Base-by-base conservation (phyloP, 2,888 invertebrate species). In the Cylindroiulus punctatus region DNA sequence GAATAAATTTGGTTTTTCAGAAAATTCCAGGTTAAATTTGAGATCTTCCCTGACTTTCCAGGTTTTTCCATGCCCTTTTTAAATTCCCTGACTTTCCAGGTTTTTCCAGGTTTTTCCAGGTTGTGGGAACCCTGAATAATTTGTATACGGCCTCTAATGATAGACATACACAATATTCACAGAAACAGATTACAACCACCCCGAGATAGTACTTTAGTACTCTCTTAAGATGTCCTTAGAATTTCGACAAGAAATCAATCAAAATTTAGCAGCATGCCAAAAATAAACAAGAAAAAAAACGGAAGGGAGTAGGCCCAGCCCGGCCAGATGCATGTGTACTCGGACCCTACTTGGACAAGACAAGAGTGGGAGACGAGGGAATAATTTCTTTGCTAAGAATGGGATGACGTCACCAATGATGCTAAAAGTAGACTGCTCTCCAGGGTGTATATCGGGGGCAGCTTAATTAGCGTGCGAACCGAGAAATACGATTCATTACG, bases 201-300 rank as follows among this genome's bases (percentile, higher is more conserved):
- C 36, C 26, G 26, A 26, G 26, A 65, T 65, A 65, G 65, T 65
- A 26, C 10, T 65, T 65, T 65, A 65, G 26, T 65, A 22, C 65
- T 65, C 65, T 65, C 65, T 65, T 65, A 65, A 65, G 65, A 26
- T 26, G 65, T 65, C 65, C 26, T 65, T 26, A 65, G 26, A n/a
- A 65, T 65, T 65, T 65, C 65, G 65, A 65, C 65, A 65, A 65
- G 65, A 65, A 65, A 65, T 65, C 65, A 65, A 65, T 65, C 65
- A 65, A 65, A 65, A 65, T n/a, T 65, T n/a, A 65, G 26, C 65
- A 65, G 65, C 26, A 26, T 2, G 65, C 22, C 4, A 65, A 26
- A 65, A 26, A 10, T 26, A n/a, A 0, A 52, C 0, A 3, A 52
- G 19, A 52, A 5, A n/a, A 52, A 52, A n/a, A 52, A 52, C 5